phyloP scores from a whole-genome alignment of 1,140 invertebrate genomes.

The Ceratosolen solmsi region DNA sequence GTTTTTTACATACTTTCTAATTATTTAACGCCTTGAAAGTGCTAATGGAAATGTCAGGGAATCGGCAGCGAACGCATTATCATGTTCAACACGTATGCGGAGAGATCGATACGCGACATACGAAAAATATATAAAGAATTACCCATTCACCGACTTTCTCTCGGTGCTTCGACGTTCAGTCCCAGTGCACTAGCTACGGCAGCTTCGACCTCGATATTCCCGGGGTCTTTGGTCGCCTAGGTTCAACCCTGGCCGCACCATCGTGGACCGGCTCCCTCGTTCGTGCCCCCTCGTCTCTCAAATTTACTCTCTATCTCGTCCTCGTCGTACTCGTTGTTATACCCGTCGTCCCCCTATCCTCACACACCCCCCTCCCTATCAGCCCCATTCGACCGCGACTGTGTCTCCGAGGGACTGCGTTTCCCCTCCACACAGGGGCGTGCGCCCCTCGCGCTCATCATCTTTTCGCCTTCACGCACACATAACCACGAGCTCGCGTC shows the following conservation, averaged over 20 bases:
- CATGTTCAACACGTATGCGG: neutral
- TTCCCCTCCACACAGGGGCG: slow-evolving; percentile 30
- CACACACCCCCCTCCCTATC: slow-evolving; percentile 63
- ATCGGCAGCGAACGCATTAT: no score
- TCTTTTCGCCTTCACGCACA: slow-evolving; percentile 70
- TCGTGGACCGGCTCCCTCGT: neutral
- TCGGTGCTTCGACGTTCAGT: neutral
- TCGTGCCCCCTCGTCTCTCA: slow-evolving; percentile 19
- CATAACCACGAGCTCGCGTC: neutral
- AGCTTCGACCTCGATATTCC: neutral
- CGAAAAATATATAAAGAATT: slow-evolving; percentile 12
- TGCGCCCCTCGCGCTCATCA: slow-evolving; percentile 67
- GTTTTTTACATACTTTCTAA: no score
- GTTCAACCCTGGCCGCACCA: neutral
- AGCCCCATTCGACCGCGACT: slow-evolving; percentile 8
- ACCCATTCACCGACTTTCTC: slow-evolving; percentile 29
- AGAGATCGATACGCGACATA: neutral
- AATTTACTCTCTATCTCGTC: slow-evolving; percentile 3
- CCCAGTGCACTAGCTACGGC: neutral
- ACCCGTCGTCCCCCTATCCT: neutral
- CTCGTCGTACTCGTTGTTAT: slow-evolving; percentile 22
- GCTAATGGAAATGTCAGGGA: no score
- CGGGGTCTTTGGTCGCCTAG: neutral
- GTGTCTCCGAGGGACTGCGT: neutral
- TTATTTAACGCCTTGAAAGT: no score